These are phyloP conservation scores for Drosophila burlai DNA, from an alignment of 1,140 invertebrate species.

Conservation along the genomic window DNA sequence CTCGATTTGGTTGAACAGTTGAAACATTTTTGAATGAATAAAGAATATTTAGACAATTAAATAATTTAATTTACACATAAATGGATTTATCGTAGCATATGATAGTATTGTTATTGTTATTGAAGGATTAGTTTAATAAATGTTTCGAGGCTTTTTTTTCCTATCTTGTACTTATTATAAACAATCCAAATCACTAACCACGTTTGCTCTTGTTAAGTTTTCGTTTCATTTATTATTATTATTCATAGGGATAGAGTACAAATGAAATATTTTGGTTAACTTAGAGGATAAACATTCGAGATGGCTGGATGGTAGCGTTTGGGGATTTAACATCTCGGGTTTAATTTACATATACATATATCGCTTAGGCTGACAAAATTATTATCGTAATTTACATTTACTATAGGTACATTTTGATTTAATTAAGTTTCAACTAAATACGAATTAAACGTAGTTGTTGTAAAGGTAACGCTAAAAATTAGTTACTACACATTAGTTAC, in stretches of 20 bases:
- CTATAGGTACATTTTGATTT: conserved; percentile 79
- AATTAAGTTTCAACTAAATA: conserved; percentile 69
- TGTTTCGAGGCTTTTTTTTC: conserved; percentile 33
- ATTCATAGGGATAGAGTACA: conserved; percentile 40
- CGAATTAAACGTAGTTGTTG: conserved; percentile 49
- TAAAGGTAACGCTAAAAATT: conserved; percentile 45
- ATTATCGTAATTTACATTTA: conserved; percentile 84
- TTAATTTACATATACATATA: conserved; percentile 48
- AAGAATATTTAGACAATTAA: conserved; percentile 47
- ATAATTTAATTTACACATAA: conserved; percentile 27
- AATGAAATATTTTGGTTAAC: conserved; percentile 23
- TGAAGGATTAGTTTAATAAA: conserved; percentile 22
- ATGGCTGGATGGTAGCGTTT: background rate
- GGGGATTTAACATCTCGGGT: background rate
- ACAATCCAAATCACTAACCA: conserved; percentile 84
- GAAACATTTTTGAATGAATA: conserved; percentile 34
- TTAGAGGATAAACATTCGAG: conserved; percentile 22
- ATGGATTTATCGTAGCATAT: conserved; percentile 44
- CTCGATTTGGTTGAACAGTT: conserved; percentile 22
- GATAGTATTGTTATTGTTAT: conserved; percentile 36
- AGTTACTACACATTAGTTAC: conserved; percentile 29
- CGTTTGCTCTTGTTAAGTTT: conserved; percentile 75
- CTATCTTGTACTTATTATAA: conserved; percentile 74
- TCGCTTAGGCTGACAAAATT: conserved; percentile 69
- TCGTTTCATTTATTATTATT: conserved; percentile 35